These are phyloP conservation scores for Yponomeuta malinellus DNA, from an alignment of 2,888 invertebrate species.

Conservation along the genomic window DNA sequence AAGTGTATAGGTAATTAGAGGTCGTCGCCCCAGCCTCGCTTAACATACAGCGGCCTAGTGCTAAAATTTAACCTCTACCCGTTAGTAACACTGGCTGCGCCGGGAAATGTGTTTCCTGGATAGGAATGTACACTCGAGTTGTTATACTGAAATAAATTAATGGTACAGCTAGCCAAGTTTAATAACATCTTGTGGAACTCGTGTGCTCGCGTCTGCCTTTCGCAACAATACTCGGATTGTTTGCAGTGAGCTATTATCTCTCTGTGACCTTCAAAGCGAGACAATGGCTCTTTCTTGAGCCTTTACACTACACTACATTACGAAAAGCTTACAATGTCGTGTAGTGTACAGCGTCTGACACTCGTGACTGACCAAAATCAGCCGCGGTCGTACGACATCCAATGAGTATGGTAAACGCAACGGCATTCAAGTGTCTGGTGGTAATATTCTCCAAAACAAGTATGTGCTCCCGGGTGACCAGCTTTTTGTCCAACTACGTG, in stretches of 20 bases:
- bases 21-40: conserved; percentile 51
- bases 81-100: conserved; percentile 24
- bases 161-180: not conserved
- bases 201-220: conserved; percentile 12
- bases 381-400: not conserved
- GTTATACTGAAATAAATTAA: conserved; percentile 13
- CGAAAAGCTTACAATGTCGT: not conserved
- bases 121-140: conserved; percentile 1
- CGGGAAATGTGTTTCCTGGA: conserved; percentile 30
- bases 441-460: conserved; percentile 65
- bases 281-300: conserved; percentile 20
- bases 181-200: not conserved
- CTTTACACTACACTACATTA: conserved; percentile 11
- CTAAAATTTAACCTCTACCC: conserved; percentile 30
- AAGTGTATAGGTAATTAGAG: conserved; percentile 62
- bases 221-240: conserved; percentile 16
- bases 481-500: conserved; percentile 65
- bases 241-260: conserved; percentile 17
- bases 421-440: conserved; percentile 61
- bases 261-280: conserved; percentile 20
- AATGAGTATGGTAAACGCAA: conserved; percentile 42
- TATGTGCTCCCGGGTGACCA: conserved; percentile 39
- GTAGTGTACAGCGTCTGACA: not conserved
- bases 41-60: conserved; percentile 52
- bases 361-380: not conserved